phyloP scores from a whole-genome alignment of 2,888 invertebrate species.

The Ariolimax columbianus region DNA sequence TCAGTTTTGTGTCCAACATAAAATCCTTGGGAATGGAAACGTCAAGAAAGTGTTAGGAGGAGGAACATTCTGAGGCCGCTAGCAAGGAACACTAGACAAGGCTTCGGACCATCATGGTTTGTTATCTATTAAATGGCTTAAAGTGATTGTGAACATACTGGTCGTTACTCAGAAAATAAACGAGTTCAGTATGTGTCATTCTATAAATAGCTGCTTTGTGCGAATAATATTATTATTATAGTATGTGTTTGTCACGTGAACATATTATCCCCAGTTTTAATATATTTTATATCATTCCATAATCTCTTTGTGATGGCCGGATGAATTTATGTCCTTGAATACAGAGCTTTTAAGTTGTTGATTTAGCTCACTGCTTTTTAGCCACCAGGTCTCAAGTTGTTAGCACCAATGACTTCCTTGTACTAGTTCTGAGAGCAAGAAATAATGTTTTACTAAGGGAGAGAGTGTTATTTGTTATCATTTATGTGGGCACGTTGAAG shows the following conservation, averaged over 20 bases:
- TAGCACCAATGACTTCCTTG: too few species aligned
- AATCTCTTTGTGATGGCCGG: neutral
- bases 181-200: slow-evolving; percentile 18
- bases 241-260: neutral
- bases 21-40: neutral
- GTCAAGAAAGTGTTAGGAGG: neutral
- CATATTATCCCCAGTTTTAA: neutral
- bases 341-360: too few species aligned
- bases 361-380: too few species aligned
- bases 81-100: neutral
- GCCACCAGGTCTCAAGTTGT: too few species aligned
- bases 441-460: too few species aligned
- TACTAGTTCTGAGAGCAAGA: too few species aligned
- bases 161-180: neutral
- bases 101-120: neutral
- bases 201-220: slow-evolving; percentile 26
- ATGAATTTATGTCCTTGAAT: neutral
- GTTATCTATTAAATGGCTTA: neutral
- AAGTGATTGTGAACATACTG: neutral
- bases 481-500: too few species aligned
- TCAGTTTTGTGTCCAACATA: slow-evolving; percentile 54
- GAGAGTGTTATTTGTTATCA: too few species aligned
- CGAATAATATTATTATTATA: neutral
- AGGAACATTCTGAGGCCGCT: neutral
- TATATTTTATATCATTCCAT: slow-evolving; percentile 34